Percentiles rank a stretch among this genome's conserved stretches.
phyloP scores from a whole-genome alignment of 2,113 vertebrate genomes.

The Hippoglossus stenolepis region DNA sequence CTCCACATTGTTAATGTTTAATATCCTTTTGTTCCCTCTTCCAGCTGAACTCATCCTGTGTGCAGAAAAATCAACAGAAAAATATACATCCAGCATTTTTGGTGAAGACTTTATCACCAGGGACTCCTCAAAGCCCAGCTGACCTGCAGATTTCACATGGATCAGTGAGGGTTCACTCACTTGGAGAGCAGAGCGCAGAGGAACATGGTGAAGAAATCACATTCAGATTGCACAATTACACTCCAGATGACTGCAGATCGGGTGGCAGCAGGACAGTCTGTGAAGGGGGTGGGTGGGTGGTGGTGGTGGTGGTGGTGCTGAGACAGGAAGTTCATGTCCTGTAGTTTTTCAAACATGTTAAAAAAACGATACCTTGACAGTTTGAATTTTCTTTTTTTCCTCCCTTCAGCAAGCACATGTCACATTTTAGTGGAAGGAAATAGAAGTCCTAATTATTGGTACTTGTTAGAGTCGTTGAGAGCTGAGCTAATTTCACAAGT shows the following conservation, averaged over 20 bases:
- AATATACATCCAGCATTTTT: constrained; percentile 58
- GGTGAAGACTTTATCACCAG: constrained; percentile 90
- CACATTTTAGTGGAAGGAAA: constrained; percentile 26
- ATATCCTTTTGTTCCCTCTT: constrained; percentile 90
- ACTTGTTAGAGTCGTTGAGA: too few species aligned
- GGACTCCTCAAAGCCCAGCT: constrained; percentile 89
- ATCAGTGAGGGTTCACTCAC: constrained; percentile 90
- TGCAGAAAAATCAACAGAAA: constrained; percentile 82
- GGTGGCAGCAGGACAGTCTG: constrained; percentile 42
- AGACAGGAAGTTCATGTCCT: constrained; percentile 49
- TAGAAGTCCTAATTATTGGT: neutral
- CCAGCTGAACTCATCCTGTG: neutral
- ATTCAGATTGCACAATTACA: constrained; percentile 76
- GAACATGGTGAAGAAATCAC: constrained; percentile 92
- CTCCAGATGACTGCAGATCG: constrained; percentile 67
- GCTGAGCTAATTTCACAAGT: constrained; percentile 45
- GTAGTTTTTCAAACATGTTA: constrained; percentile 58
- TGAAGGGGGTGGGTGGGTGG: constrained; percentile 14
- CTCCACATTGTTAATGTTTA: constrained; percentile 90
- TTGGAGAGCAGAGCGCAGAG: constrained; percentile 81
- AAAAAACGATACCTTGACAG: constrained; percentile 51
- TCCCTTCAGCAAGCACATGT: constrained; percentile 8
- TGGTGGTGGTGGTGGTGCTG: neutral
- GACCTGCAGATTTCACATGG: constrained; percentile 94
- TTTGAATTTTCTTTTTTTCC: constrained; percentile 21